A percentile compares a stretch with the other conserved stretches of the same genome.
These are phyloP conservation scores for Nomada hirtipes DNA, from an alignment of 2,888 invertebrate species.

Conservation along the genomic window DNA sequence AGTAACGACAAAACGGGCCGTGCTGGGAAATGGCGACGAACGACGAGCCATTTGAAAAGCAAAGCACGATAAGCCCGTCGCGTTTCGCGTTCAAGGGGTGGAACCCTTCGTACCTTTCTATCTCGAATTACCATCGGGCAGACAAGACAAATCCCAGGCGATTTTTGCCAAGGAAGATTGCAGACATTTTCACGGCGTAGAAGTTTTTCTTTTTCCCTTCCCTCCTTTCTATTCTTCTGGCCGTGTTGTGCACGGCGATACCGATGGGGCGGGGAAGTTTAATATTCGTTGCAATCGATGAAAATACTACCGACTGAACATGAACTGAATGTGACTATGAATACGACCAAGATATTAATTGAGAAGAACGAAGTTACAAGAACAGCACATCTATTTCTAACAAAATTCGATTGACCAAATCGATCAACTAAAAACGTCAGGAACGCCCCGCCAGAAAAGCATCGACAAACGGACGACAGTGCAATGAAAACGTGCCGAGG, in stretches of 20 bases:
- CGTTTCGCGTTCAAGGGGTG: conserved; percentile 24
- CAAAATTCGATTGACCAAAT: background rate
- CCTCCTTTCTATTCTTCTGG: background rate
- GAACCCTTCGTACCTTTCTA: conserved; percentile 44
- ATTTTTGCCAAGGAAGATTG: conserved; percentile 44
- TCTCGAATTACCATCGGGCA: conserved; percentile 42
- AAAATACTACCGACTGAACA: background rate
- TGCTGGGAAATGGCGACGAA: conserved; percentile 39
- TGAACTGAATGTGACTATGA: background rate
- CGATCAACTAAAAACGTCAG: background rate
- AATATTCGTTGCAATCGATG: conserved; percentile 35
- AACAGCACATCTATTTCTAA: background rate
- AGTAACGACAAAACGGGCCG: conserved; percentile 25
- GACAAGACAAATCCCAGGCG: conserved; percentile 52
- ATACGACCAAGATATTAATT: too few species aligned
- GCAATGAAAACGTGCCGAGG: background rate
- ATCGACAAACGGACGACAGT: conserved; percentile 2
- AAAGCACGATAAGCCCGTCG: conserved; percentile 54
- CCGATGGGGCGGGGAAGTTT: background rate
- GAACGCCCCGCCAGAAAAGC: too few species aligned
- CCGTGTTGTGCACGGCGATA: background rate
- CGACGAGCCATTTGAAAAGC: conserved; percentile 59
- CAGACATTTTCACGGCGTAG: conserved; percentile 19
- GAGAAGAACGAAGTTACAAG: too few species aligned
- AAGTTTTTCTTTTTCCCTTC: background rate